Percentiles rank a stretch among this genome's conserved stretches.
phyloP scores from a whole-genome alignment of 2,797 vertebrate species.

The Loriculus beryllinus region DNA sequence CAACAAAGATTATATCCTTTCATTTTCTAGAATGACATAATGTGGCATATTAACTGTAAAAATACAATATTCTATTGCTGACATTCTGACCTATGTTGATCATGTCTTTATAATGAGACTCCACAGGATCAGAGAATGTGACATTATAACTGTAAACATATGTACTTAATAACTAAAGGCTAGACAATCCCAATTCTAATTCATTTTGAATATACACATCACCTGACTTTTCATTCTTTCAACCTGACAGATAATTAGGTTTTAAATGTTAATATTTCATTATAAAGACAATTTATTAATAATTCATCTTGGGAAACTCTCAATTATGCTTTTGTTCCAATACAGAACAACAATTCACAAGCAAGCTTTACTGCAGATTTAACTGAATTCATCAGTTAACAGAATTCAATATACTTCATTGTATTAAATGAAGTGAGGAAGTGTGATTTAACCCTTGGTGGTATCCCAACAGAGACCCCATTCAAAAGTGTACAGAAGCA shows the following conservation, averaged over 20 bases:
- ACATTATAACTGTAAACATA: not conserved
- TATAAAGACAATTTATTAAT: not conserved
- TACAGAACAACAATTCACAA: not conserved
- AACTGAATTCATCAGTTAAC: not conserved
- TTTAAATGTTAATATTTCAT: not conserved
- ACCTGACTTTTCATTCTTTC: not conserved
- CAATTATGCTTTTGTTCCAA: not conserved
- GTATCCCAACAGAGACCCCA: not conserved
- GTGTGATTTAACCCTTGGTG: not conserved
- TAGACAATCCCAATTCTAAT: not conserved
- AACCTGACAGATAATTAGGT: not conserved
- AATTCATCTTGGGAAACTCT: not conserved
- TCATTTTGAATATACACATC: not conserved
- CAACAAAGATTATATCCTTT: not conserved
- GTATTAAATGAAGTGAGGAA: not conserved
- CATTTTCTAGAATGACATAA: not conserved
- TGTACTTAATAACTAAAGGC: not conserved
- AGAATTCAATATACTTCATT: not conserved
- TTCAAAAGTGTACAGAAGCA: not conserved
- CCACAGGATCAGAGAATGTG: not conserved
- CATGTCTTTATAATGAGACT: not conserved
- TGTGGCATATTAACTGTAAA: not conserved
- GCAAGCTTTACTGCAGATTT: not conserved
- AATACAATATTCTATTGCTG: not conserved
- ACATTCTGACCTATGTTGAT: not conserved